A percentile compares a stretch with the other conserved stretches of the same genome.
Evolutionary conservation across 1,140 invertebrate genomes (phyloP).

Genomic region (Dendroctonus valens): DNA sequence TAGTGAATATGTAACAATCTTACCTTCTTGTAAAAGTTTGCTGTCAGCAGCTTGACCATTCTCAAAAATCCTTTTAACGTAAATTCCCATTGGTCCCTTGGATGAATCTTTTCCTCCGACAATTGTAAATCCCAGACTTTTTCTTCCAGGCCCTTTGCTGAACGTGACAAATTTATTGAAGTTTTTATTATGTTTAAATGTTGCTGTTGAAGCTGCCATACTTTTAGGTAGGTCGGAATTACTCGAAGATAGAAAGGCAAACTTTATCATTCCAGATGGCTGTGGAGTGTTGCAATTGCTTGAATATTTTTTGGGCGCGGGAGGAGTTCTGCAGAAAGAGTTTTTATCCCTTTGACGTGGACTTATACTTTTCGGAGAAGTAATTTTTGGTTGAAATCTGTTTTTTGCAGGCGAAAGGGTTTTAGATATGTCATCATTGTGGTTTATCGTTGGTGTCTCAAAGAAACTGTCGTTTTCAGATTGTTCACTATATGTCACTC

Average conservation of each 20-base stretch:
- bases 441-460: background rate
- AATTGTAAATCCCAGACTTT: conserved; percentile 74
- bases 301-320: background rate
- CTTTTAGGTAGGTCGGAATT: conserved; percentile 3
- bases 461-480: conserved; percentile 6
- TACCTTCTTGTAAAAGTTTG: conserved; percentile 62
- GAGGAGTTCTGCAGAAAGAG: background rate
- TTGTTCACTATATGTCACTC: conserved; percentile 24
- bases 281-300: background rate
- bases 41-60: conserved; percentile 71
- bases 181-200: conserved; percentile 2
- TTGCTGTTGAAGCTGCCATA: conserved; percentile 1
- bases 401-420: background rate
- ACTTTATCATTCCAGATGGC: conserved; percentile 43
- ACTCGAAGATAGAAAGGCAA: conserved; percentile 28
- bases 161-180: conserved; percentile 56
- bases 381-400: background rate
- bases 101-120: conserved; percentile 77
- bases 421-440: background rate
- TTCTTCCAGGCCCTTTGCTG: conserved; percentile 68
- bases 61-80: conserved; percentile 80
- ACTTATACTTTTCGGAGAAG: background rate
- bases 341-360: background rate
- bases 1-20: background rate
- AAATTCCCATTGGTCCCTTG: conserved; percentile 75